Evolutionary conservation across 2,888 invertebrate species (phyloP).

Genomic region (Yponomeuta evonymella): DNA sequence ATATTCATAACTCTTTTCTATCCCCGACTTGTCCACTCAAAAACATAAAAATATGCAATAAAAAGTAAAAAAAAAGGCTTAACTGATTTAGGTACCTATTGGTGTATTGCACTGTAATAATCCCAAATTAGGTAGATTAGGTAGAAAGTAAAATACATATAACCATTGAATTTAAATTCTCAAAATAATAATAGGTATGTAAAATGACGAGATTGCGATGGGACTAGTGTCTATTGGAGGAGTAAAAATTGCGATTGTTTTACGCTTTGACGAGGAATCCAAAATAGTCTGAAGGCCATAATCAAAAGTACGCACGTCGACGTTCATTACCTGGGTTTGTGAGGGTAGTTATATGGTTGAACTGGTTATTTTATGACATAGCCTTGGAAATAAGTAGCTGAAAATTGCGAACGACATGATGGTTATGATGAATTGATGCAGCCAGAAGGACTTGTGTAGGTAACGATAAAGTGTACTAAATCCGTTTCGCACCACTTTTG

Average conservation of each 20-base stretch:
- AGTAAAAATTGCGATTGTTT: background rate
- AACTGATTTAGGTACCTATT: background rate
- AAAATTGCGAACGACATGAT: background rate
- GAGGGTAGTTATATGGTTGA: background rate
- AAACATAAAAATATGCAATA: slow-evolving; percentile 6
- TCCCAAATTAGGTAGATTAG: too few species aligned
- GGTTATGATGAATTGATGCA: background rate
- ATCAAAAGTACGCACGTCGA: background rate
- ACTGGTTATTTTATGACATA: background rate
- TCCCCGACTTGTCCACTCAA: slow-evolving; percentile 12
- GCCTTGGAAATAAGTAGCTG: background rate
- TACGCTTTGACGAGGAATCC: background rate
- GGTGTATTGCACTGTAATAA: too few species aligned
- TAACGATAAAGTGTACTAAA: background rate
- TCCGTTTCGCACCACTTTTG: too few species aligned
- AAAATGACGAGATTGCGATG: background rate
- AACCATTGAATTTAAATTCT: too few species aligned
- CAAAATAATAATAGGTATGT: too few species aligned
- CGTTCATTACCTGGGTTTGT: background rate
- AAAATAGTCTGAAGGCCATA: background rate
- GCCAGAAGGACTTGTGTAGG: background rate
- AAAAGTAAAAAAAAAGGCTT: background rate
- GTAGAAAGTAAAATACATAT: too few species aligned
- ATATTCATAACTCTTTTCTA: slow-evolving; percentile 67
- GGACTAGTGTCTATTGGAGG: background rate